Evolutionary conservation across 2,888 invertebrate species (phyloP), one percentile per base, ranked within the genome.

Genomic region (Caenorhabditis sinica): DNA sequence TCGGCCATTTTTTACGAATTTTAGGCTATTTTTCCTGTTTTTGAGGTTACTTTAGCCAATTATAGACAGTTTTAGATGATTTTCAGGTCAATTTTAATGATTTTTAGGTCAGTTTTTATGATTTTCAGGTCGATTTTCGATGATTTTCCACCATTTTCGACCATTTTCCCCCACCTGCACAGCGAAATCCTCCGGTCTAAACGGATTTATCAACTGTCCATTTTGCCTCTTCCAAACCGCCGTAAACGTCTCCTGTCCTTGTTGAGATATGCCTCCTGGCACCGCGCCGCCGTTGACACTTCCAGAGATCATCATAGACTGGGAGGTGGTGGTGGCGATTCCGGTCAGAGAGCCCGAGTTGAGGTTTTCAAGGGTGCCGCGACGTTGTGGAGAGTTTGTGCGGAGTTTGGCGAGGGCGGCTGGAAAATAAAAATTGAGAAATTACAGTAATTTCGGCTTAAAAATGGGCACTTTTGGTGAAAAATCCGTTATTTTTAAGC

Each of bases 151-250:
- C 5, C 5, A 36, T 36, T 36, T 36, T 3, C 45, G 17, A 2
- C 45, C 17, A 6, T 45, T 45, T 45, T 45, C 45, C 4, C 20
- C 91, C 25, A 92, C 90, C 58, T 86, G 85, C 4, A 93, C 91
- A 28, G 88, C 87, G 75, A 98, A 97, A 93, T 97, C 96, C 0
- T 97, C 97, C 0, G 98, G 98, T 93, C 97, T 97, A 93, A 99
- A 99, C 0, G 99, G 99, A 94, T 99, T 98, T 91, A 99, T 97
- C 40, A 84, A 36, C 20, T 76, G 63, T 8, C 63, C 65, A n/a
- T 74, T 61, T 6, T 40, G 60, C 30, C 23, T 28, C 25, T 77
- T 72, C 71, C 75, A 71, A 0, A 66, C 51, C 1, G 63, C 71
- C 0, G 75, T 68, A 15, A 36, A 49, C 13, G 9, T 65, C 53